phyloP scores from a whole-genome alignment of 2,888 invertebrate species.

The Formica aserva region DNA sequence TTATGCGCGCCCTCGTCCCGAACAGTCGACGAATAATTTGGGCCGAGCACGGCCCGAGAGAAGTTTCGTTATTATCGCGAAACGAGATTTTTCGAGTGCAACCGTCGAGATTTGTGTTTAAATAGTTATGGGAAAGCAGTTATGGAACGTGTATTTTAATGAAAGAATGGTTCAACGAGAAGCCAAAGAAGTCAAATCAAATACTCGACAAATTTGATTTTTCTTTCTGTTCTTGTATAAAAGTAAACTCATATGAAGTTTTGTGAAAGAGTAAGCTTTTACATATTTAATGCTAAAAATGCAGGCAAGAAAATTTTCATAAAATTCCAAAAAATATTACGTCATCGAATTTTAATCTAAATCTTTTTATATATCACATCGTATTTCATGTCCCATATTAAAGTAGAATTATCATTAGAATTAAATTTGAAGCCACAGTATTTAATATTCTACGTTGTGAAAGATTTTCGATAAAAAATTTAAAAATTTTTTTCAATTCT shows the following conservation, averaged over 20 bases:
- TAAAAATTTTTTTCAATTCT: not conserved
- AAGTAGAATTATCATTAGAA: not conserved
- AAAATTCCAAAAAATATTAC: not conserved
- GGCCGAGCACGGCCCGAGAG: slow-evolving; percentile 42
- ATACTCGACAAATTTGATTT: not conserved
- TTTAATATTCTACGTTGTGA: not conserved
- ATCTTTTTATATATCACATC: not conserved
- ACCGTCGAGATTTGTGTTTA: slow-evolving; percentile 48
- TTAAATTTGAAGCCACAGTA: not conserved
- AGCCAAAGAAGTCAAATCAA: slow-evolving; percentile 22
- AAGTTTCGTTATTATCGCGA: slow-evolving; percentile 51
- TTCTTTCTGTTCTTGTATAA: not conserved
- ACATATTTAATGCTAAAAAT: not conserved
- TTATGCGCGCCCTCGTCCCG: slow-evolving; percentile 39
- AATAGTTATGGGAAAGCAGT: slow-evolving; percentile 25
- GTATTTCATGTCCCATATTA: not conserved
- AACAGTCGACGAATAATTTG: slow-evolving; percentile 46
- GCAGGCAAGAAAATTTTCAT: not conserved
- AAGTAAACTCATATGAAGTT: not conserved
- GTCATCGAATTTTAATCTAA: not conserved
- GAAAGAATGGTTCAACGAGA: not conserved
- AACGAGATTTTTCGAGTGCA: slow-evolving; percentile 51
- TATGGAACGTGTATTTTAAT: not conserved
- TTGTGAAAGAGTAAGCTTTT: not conserved
- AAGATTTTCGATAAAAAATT: not conserved